Base-by-base conservation (phyloP, 2,888 invertebrate species). In the Napeogenes sylphis region DNA sequence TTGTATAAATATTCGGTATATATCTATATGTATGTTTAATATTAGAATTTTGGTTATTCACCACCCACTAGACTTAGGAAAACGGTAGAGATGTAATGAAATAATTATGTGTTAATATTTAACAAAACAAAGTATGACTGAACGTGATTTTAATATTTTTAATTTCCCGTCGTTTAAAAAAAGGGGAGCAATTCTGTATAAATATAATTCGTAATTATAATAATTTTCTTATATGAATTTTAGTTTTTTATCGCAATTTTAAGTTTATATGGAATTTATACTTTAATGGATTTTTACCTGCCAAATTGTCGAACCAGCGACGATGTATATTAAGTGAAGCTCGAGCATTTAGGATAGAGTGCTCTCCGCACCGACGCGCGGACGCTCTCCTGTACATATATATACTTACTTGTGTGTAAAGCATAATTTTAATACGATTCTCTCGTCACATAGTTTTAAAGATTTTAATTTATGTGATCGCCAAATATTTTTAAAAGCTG, bases 1-100 rank as follows among this genome's bases (percentile, higher is more conserved):
- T 90, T 90, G 89, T 90, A 90, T 90, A 89, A 89, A 90, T 90
- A 90, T 89, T 87, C 87, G 85, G 83, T 89, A 89, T 90, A 89
- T 90, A 88, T 88, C 83, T 84, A 86, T 90, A 90, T 90, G 88
- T 90, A 90, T 90, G 87, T 81, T 89, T 90, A 90, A 90, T 90
- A 84, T 90, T 90, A 90, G 90, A 89, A 80, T 90, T 90, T 90
- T 85, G 90, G 88, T 90, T 90, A 87, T 87, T 88, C 87, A 90
- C 86, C 88, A 87, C 87, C 85, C 88, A 87, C 85, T 90, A 90
- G 90, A 87, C 76, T 88, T 90, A 90, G 90, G 90, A 82, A 87
- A 85, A 86, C 75, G 83, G 82, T 90, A 90, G 90, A 83, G 79
- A 84, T 86, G 77, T 88, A 89, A 88, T 88, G 79, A 72, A 85